Evolutionary conservation across 2,888 invertebrate genomes (phyloP).

Genomic region (Oscheius sp.): DNA sequence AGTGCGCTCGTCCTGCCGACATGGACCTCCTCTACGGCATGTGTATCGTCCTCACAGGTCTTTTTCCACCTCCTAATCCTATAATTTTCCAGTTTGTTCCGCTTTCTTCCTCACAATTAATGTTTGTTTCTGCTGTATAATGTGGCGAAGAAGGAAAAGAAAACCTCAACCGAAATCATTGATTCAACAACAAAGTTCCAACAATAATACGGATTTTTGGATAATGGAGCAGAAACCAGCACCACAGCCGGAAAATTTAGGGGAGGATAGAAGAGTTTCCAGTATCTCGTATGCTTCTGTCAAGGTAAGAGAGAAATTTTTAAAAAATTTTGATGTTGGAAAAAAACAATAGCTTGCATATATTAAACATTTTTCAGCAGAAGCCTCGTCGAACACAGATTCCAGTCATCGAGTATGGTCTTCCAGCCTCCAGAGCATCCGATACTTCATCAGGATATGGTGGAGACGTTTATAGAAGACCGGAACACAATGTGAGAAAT

Average conservation of each 20-base stretch:
- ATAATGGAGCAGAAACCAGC: slow-evolving; percentile 25
- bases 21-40: slow-evolving; percentile 41
- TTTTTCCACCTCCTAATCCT: neutral
- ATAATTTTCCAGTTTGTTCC: slow-evolving; percentile 38
- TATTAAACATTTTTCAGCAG: slow-evolving; percentile 12
- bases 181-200: neutral
- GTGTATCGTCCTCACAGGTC: slow-evolving; percentile 42
- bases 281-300: slow-evolving; percentile 23
- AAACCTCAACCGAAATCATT: neutral
- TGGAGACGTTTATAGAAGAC: slow-evolving; percentile 21
- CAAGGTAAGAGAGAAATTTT: too few relatives aligned
- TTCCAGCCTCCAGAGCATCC: slow-evolving; percentile 4
- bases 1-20: slow-evolving; percentile 39
- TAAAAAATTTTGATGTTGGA: too few relatives aligned
- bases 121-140: slow-evolving; percentile 35
- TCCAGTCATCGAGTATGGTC: slow-evolving; percentile 26
- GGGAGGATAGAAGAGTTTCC: slow-evolving; percentile 10
- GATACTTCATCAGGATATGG: slow-evolving; percentile 27
- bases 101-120: slow-evolving; percentile 49
- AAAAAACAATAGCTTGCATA: too few relatives aligned
- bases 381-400: slow-evolving; percentile 15
- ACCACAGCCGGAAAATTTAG: neutral
- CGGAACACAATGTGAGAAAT: slow-evolving; percentile 4
- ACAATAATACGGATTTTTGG: slow-evolving; percentile 6
- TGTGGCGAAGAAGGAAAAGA: slow-evolving; percentile 16